phyloP scores from a whole-genome alignment of 2,888 invertebrate species.

The Biston stratarius region DNA sequence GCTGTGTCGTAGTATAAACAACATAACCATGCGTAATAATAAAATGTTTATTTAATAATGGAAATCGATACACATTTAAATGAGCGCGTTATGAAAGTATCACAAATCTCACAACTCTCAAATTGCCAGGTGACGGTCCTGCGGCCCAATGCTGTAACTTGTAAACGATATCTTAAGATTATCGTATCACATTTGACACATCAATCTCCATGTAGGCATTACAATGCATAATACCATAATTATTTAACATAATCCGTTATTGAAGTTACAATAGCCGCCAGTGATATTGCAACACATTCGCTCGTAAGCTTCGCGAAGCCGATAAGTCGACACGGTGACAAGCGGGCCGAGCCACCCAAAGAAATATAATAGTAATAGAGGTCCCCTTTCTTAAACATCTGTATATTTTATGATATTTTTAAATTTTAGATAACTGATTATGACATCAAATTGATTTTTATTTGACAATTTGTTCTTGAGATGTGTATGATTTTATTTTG shows the following conservation, averaged over 20 bases:
- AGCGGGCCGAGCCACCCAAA: conserved; percentile 24
- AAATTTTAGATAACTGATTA: too few species aligned
- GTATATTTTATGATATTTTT: too few species aligned
- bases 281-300: conserved; percentile 36
- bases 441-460: too few species aligned
- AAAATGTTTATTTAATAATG: conserved; percentile 12
- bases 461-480: too few species aligned
- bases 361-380: too few species aligned
- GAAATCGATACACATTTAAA: conserved; percentile 17
- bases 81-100: conserved; percentile 14
- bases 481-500: too few species aligned
- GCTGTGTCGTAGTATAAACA: neutral
- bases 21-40: conserved; percentile 4
- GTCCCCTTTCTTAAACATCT: too few species aligned
- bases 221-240: conserved; percentile 37
- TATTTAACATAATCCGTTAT: conserved; percentile 37
- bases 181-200: conserved; percentile 25
- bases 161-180: conserved; percentile 26
- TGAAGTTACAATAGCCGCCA: conserved; percentile 40
- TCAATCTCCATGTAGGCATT: conserved; percentile 32
- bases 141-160: conserved; percentile 5
- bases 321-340: conserved; percentile 35
- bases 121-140: neutral
- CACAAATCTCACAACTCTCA: conserved; percentile 4
- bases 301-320: conserved; percentile 34